Percentiles rank a stretch among this genome's conserved stretches.
Evolutionary conservation across 2,888 invertebrate genomes (phyloP).

Genomic region (Isotomurus palustris): DNA sequence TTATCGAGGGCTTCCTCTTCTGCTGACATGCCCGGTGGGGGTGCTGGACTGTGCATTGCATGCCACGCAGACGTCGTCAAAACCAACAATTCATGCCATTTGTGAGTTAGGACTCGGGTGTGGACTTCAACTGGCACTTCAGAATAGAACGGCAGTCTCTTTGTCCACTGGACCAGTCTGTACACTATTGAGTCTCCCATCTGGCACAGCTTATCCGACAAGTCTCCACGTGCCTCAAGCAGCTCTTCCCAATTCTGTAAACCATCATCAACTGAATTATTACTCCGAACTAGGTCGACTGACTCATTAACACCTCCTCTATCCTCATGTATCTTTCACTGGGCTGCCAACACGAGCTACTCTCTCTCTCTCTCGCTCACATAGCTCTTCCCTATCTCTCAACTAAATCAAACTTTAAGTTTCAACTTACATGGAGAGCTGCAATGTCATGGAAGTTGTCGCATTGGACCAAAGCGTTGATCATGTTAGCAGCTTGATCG

Average conservation of each 20-base stretch:
- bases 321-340: background rate
- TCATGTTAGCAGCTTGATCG: slow-evolving; percentile 81
- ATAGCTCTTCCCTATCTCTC: background rate
- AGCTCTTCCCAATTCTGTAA: slow-evolving; percentile 82
- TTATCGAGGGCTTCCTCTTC: slow-evolving; percentile 57
- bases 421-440: slow-evolving; percentile 59
- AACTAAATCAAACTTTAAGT: background rate
- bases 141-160: slow-evolving; percentile 92
- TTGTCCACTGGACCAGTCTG: slow-evolving; percentile 98
- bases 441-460: slow-evolving; percentile 96
- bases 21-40: slow-evolving; percentile 38
- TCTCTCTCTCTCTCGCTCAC: background rate
- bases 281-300: slow-evolving; percentile 30
- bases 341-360: background rate
- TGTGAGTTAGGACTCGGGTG: slow-evolving; percentile 90
- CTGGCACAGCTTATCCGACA: slow-evolving; percentile 86
- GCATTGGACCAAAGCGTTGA: slow-evolving; percentile 88
- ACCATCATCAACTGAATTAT: slow-evolving; percentile 15
- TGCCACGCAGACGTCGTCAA: slow-evolving; percentile 91
- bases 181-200: slow-evolving; percentile 97
- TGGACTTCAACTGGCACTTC: slow-evolving; percentile 95
- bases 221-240: slow-evolving; percentile 83
- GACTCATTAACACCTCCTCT: slow-evolving; percentile 35
- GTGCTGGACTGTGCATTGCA: slow-evolving; percentile 68
- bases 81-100: slow-evolving; percentile 95